Conservation (phyloP, 2,797 vertebrate genomes). For the Pseudomugil gertrudae region DNA sequence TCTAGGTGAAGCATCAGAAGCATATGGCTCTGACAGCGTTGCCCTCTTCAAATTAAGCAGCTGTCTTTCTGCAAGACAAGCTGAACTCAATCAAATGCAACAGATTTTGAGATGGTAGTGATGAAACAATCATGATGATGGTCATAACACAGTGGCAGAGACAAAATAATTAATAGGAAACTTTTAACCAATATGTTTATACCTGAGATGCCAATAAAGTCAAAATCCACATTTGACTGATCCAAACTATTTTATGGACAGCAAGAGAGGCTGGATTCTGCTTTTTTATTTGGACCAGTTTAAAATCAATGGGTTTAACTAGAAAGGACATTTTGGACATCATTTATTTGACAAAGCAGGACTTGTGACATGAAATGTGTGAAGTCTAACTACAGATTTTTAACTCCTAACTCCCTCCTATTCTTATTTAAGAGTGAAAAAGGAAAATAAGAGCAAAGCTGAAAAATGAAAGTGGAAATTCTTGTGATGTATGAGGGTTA, state of each 20-base stretch:
- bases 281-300: not conserved
- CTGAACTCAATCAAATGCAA: conserved; percentile 33
- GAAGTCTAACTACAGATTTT: too few relatives aligned
- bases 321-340: not conserved
- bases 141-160: not conserved
- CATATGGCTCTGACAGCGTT: conserved; percentile 59
- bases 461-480: not conserved
- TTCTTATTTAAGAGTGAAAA: not conserved
- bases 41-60: conserved; percentile 43
- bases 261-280: not conserved
- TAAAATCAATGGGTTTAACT: not conserved
- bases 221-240: not conserved
- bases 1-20: conserved; percentile 50
- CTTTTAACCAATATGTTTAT: not conserved
- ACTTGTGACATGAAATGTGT: too few relatives aligned
- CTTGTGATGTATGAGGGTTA: not conserved
- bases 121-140: conserved; percentile 11
- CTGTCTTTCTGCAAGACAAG: conserved; percentile 14
- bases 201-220: not conserved
- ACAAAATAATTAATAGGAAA: too few relatives aligned
- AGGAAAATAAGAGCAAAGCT: not conserved
- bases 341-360: too few relatives aligned
- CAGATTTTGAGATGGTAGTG: conserved; percentile 38
- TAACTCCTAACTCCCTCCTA: too few relatives aligned
- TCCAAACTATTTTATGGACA: not conserved